Evolutionary conservation across 2,113 vertebrate genomes (phyloP), one percentile per base, ranked within the genome.

Genomic region (Varanus salvator): DNA sequence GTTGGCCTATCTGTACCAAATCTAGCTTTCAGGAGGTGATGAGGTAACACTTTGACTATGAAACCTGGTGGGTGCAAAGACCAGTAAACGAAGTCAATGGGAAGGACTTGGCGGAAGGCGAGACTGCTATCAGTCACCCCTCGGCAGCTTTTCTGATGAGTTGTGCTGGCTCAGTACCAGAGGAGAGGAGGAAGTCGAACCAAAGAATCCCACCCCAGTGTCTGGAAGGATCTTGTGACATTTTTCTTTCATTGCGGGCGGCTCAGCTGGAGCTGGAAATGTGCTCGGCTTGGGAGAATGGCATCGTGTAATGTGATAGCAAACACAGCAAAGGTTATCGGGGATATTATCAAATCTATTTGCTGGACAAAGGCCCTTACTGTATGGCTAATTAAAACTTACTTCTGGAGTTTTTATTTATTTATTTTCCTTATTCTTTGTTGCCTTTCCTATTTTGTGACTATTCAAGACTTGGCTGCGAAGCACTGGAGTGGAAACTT

Each of bases 311-410:
- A 93, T 90, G 89, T 0, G 29, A 84, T 94, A 95, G 94, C 74
- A 93, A 93, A 90, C 64, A 34, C 86, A 89, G 86, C 83, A 94
- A 95, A 96, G 94, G 95, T 96, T 96, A 95, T 96, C 92, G 88
- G 89, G 5, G 29, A 93, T 95, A 97, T 86, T 91, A 97, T 97
- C 95, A 90, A 95, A 95, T 95, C 92, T 94, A 87, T 95, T 95
- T 93, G 80, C 91, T 93, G 90, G 91, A 97, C 96, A 97, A 96
- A 97, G 96, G 91, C 75, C 86, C 89, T 94, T 92, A 96, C 95
- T 97, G 96, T 97, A 95, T 89, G 90, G 90, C 93, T 95, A 95
- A 97, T 96, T 97, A 97, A 97, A 97, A 96, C 91, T 93, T 80
- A 88, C 95, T 97, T 96, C 93, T 96, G 74, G 74, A 71, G 75